A percentile compares a stretch with the other conserved stretches of the same genome.
phyloP scores from a whole-genome alignment of 2,888 invertebrate species.

The Hirtodrosophila trivittata region DNA sequence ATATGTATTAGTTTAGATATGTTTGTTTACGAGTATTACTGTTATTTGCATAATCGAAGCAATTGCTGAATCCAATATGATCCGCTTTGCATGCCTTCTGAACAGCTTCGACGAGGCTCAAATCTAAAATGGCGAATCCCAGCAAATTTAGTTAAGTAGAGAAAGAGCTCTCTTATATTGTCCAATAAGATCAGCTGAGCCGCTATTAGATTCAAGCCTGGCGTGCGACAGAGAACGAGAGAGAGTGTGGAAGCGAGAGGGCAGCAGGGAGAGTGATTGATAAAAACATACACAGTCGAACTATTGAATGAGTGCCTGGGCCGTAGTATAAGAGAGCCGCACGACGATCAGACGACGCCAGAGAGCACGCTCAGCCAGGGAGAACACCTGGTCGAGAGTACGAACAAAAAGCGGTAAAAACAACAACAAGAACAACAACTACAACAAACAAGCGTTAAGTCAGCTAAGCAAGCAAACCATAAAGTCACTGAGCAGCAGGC shows the following conservation, averaged over 20 bases:
- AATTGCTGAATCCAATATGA: conserved; percentile 9
- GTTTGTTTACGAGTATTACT: too few species aligned
- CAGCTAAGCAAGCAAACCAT: conserved; percentile 57
- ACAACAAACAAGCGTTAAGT: conserved; percentile 44
- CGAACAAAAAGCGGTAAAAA: conserved; percentile 40
- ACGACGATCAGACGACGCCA: conserved; percentile 25
- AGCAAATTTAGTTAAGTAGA: conserved; percentile 32
- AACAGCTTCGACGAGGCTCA: conserved; percentile 33
- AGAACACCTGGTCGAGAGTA: conserved; percentile 47
- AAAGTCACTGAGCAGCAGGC: conserved; percentile 55
- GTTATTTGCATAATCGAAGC: conserved; percentile 31
- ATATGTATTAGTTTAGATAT: too few species aligned
- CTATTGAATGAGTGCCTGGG: too few species aligned
- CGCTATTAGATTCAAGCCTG: background rate
- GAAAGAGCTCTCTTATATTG: conserved; percentile 51
- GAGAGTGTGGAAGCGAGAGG: conserved; percentile 4
- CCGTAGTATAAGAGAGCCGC: conserved; percentile 42
- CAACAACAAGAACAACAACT: conserved; percentile 43
- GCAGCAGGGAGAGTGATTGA: conserved; percentile 12
- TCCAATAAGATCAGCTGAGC: conserved; percentile 71
- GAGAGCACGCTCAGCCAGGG: conserved; percentile 1
- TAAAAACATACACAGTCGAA: background rate
- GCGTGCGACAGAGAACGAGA: conserved; percentile 18
- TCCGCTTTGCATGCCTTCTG: conserved; percentile 24
- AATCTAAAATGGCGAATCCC: conserved; percentile 75